These are phyloP conservation scores for Stomatorhinus walkeri DNA, from an alignment of 2,797 vertebrate species.

Conservation along the genomic window DNA sequence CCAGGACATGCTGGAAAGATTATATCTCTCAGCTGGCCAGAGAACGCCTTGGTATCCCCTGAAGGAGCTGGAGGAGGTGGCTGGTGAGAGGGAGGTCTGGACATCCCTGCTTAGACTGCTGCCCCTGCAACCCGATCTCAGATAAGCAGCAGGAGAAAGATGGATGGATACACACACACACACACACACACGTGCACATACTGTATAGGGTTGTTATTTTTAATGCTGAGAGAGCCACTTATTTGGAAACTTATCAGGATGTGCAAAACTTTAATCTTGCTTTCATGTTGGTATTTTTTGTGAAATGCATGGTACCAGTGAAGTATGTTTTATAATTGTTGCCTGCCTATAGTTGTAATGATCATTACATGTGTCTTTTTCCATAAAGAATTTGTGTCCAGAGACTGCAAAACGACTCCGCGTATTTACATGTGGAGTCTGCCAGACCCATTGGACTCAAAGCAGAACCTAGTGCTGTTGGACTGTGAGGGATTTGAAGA, in stretches of 20 bases:
- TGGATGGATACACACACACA: not conserved
- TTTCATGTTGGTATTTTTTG: not conserved
- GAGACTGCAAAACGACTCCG: not conserved
- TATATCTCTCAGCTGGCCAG: not conserved
- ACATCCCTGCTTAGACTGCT: not conserved
- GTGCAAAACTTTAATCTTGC: not conserved
- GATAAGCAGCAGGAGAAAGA: not conserved
- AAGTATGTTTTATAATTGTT: not conserved
- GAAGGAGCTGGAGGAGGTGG: not conserved
- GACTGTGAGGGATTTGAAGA: constrained; percentile 20
- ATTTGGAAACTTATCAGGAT: not conserved
- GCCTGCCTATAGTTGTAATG: not conserved
- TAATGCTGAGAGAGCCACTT: not conserved
- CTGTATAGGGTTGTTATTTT: not conserved
- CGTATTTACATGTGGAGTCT: constrained; percentile 11
- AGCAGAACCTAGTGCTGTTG: constrained; percentile 9
- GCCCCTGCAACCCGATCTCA: not conserved
- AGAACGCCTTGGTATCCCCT: too few relatives aligned
- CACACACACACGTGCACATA: not conserved
- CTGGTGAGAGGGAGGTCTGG: not conserved
- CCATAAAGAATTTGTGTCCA: constrained; percentile 14
- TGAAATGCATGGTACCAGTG: not conserved
- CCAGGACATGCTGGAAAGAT: not conserved
- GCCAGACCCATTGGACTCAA: not conserved
- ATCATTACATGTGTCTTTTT: not conserved